Percentiles rank a stretch among this genome's conserved stretches.
Conservation (phyloP, 2,113 vertebrate genomes). For the Tychaedon coryphoeus region DNA sequence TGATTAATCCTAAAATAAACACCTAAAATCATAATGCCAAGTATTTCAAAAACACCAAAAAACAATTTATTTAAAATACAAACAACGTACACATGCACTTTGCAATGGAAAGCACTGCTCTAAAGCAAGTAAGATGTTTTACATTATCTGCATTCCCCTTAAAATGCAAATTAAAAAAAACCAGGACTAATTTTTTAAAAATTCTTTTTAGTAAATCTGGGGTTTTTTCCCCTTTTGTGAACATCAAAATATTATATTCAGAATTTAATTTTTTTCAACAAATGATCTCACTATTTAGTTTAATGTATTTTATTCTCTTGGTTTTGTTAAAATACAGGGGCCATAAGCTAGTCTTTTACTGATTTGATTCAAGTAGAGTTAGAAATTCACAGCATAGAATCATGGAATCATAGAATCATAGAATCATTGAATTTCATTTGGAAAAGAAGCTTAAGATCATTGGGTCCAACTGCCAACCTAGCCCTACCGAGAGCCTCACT, state of each 20-base stretch:
- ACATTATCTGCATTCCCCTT: neutral
- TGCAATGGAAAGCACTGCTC: neutral
- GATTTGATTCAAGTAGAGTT: neutral
- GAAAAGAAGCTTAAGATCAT: neutral
- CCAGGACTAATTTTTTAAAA: neutral
- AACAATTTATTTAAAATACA: neutral
- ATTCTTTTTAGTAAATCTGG: neutral
- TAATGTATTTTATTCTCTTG: neutral
- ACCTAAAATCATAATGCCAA: neutral
- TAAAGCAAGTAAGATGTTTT: neutral
- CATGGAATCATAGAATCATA: rapidly evolving
- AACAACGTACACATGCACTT: neutral
- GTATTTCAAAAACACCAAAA: neutral
- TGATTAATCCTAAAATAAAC: neutral
- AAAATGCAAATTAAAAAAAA: rapidly evolving
- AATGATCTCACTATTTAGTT: neutral
- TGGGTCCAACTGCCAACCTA: rapidly evolving
- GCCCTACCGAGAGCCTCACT: neutral
- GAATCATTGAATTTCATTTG: neutral
- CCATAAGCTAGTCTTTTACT: neutral
- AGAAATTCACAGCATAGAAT: neutral
- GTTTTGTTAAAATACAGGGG: neutral
- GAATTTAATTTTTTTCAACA: neutral
- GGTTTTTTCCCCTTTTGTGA: neutral
- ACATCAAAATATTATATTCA: neutral